phyloP scores from a whole-genome alignment of 2,797 vertebrate species.

The Hoplostethus atlanticus region DNA sequence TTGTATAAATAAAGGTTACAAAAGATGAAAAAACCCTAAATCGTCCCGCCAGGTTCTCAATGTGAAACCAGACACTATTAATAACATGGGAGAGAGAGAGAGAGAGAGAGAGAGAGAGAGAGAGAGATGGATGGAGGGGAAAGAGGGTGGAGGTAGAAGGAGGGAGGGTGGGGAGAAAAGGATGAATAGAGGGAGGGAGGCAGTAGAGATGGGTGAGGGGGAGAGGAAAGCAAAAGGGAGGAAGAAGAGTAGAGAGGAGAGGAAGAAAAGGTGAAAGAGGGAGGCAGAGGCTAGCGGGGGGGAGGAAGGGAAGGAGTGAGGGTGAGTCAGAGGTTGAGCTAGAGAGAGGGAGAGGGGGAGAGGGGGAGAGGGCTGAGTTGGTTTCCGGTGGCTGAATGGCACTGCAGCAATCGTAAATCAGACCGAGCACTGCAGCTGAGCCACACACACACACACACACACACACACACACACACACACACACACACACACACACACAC shows the following conservation, averaged over 20 bases:
- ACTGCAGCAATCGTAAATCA: slow-evolving; percentile 80
- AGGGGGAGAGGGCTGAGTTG: slow-evolving; percentile 36
- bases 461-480: slow-evolving; percentile 34
- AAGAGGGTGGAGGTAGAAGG: not conserved
- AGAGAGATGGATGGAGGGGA: not conserved
- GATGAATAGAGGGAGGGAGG: not conserved
- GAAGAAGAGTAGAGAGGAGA: not conserved
- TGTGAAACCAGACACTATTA: no score
- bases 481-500: not conserved
- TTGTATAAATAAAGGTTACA: no score
- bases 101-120: not conserved
- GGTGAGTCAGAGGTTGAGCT: not conserved
- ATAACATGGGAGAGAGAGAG: no score
- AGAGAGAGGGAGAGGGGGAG: not conserved
- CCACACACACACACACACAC: slow-evolving; percentile 25
- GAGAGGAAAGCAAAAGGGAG: not conserved
- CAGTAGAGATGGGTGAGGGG: not conserved
- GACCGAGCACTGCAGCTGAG: slow-evolving; percentile 66
- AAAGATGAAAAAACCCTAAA: no score
- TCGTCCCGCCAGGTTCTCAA: no score
- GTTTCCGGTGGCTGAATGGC: slow-evolving; percentile 46
- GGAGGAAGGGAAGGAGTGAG: no score
- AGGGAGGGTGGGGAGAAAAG: not conserved
- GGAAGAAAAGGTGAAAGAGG: no score
- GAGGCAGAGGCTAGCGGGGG: no score